These are phyloP conservation scores for Arenaria interpres DNA, from an alignment of 2,113 vertebrate species.

Conservation along the genomic window DNA sequence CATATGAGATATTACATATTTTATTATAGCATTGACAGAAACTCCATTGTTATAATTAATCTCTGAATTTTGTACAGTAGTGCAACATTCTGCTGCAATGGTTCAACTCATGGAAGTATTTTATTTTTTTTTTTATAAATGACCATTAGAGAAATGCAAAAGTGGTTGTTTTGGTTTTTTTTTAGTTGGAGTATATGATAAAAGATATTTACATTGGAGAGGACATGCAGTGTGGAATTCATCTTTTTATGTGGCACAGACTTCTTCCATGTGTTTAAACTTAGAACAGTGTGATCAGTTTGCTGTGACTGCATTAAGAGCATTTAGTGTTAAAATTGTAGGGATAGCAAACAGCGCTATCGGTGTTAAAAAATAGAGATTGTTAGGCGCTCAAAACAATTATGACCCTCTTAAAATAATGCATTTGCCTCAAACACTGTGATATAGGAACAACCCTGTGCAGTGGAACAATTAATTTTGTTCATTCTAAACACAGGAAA, in stretches of 20 bases:
- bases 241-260: not conserved
- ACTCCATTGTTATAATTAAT: not conserved
- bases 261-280: not conserved
- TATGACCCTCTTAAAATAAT: slow-evolving; percentile 13
- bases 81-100: not conserved
- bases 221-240: not conserved
- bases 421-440: slow-evolving; percentile 71
- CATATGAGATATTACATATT: not conserved
- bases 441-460: slow-evolving; percentile 45
- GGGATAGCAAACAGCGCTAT: not conserved
- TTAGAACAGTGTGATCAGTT: not conserved
- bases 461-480: not conserved
- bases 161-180: not conserved
- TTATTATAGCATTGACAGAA: not conserved
- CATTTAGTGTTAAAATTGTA: not conserved
- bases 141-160: not conserved
- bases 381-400: not conserved
- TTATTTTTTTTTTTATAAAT: not conserved
- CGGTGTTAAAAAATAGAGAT: not conserved
- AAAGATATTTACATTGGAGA: not conserved
- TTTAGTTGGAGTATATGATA: not conserved
- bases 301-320: slow-evolving; percentile 31
- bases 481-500: slow-evolving; percentile 2
- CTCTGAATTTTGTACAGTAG: not conserved
- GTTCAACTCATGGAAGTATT: not conserved